Evolutionary conservation across 2,888 invertebrate species (phyloP).

Genomic region (Drosophila pseudotalamancana): DNA sequence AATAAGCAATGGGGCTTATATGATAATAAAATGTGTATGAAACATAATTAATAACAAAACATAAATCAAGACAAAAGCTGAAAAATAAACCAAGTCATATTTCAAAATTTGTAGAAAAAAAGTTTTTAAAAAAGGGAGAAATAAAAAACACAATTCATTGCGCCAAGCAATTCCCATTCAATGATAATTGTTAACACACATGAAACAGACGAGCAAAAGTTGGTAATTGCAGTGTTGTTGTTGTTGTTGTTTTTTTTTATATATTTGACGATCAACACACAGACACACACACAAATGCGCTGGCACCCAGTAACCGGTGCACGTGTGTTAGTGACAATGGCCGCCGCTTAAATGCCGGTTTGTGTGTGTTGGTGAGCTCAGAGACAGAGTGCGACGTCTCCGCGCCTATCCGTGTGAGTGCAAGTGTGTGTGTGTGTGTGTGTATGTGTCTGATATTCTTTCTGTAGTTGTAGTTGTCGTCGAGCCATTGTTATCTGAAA

Average conservation of each 20-base stretch:
- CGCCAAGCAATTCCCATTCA: conserved; percentile 42
- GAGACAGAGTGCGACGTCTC: conserved; percentile 42
- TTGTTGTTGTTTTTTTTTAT: conserved; percentile 18
- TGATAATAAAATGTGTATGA: too few relatives aligned
- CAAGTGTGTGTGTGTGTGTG: background rate
- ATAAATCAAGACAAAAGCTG: background rate
- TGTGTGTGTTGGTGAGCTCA: conserved; percentile 66
- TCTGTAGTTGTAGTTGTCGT: conserved; percentile 27
- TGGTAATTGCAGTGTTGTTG: conserved; percentile 43
- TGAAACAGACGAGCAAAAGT: conserved; percentile 49
- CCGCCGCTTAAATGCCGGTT: conserved; percentile 46
- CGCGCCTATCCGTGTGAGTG: background rate
- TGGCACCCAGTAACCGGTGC: conserved; percentile 2
- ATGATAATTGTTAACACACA: conserved; percentile 66
- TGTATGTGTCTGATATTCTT: conserved; percentile 9
- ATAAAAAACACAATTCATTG: conserved; percentile 21
- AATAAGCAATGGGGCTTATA: too few relatives aligned
- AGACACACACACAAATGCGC: conserved; percentile 18
- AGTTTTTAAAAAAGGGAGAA: background rate
- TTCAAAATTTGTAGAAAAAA: background rate
- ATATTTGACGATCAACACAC: conserved; percentile 25
- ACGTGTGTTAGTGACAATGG: conserved; percentile 51
- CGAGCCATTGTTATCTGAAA: conserved; percentile 51
- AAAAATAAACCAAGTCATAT: conserved; percentile 1
- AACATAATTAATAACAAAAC: background rate